Evolutionary conservation across 2,113 vertebrate species (phyloP), one percentile per base, ranked within the genome.

Genomic region (Cyprinodon brontotheroides): DNA sequence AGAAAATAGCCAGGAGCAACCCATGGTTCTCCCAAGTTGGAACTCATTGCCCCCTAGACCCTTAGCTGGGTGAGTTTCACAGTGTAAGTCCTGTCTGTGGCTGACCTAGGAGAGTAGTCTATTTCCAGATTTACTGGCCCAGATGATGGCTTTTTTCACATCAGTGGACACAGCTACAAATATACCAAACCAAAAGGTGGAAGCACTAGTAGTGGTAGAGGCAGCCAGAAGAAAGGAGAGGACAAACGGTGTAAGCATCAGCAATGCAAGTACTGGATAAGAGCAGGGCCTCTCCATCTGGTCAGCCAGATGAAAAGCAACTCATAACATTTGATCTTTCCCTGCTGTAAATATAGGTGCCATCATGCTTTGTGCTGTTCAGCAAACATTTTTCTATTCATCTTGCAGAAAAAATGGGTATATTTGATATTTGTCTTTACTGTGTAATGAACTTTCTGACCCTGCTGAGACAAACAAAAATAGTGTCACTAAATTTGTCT

Each of bases 81-180:
- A 63, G 80, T 79, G 86, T 63, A 86, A 81, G 89, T 77, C 83
- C 79, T 83, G 89, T 89, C 89, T 89, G 64, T 72, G 86, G 75
- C 76, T 67, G 89, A 94, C 94, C 92, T 86, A 82, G 11, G 81
- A 86, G 82, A 90, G 86, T 92, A 92, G 92, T 94, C 92, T 89
- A 95, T 95, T 94, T 95, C 93, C 93, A 95, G 88, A 94, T 93
- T 91, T 93, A 93, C 90, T 94, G 93, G 91, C 93, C 92, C 93
- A 93, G 91, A 94, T 93, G 93, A 95, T 95, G 90, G 92, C 92
- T 94, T 95, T 94, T 95, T 94, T 92, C 92, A 93, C 93, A 92
- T 91, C 93, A 89, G 80, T 92, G 87, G 88, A 68, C 89, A 68
- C 91, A 86, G 89, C 89, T 87, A 91, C 93, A 94, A 94, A 94